Evolutionary conservation across 2,797 vertebrate genomes (phyloP), one percentile per base, ranked within the genome.

Genomic region (Smutsia gigantea): DNA sequence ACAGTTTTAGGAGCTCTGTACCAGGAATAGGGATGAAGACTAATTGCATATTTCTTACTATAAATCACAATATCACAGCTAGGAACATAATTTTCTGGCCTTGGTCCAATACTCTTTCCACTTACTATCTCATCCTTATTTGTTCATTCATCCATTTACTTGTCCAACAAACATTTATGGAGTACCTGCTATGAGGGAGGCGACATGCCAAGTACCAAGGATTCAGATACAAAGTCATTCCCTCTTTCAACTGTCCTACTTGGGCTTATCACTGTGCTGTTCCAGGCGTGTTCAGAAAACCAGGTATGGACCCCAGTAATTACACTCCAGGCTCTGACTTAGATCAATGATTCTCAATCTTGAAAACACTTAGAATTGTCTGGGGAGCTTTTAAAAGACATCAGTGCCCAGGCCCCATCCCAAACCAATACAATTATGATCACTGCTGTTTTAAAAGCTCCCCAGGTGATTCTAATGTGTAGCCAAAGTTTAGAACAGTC

Each of bases 281-380:
- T 27, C 57, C 31, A 64, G 69, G 14, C 64, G 19, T 74, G 59
- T 64, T 63, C 57, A 59, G 83, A 92, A 75, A 82, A 39, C 83
- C 69, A 59, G 75, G 53, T 51, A 25, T 2, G 3, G 72, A 37
- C 42, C 57, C 72, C 57, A 49, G 14, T 69, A 79, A 92, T 64
- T 83, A 78, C 39, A 74, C 68, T 75, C 15, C 69, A 78, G 49
- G 29, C 57, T 86, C 89, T 21, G 46, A 34, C 59, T 27, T 37
- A 53, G 78, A 83, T 89, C 63, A 37, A 66, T 93, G 83, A 79
- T 53, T 74, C 77, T 95, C 71, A 49, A 17, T 57, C 84, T 81
- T 79, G 71, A 95, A 88, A 34, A 81, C 77, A 90, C 72, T 96
- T 96, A 94, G 39, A 90, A 92, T 63, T 81, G 42, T 37, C 72